phyloP scores from a whole-genome alignment of 2,113 vertebrate species.

The Seriola rivoliana region DNA sequence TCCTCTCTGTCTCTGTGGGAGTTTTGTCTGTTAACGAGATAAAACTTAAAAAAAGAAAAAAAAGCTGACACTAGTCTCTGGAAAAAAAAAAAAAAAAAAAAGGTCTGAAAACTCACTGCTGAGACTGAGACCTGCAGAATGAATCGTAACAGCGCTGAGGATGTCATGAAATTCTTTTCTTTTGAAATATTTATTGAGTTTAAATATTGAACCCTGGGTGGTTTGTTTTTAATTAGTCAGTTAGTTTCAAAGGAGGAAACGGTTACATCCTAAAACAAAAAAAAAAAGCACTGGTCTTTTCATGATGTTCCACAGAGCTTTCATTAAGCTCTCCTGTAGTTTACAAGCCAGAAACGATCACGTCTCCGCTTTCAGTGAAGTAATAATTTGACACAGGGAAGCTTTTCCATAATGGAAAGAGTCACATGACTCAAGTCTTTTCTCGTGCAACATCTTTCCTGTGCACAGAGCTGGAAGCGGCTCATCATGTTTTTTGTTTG shows the following conservation, averaged over 20 bases:
- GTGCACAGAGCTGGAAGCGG: too few species aligned
- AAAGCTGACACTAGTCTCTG: neutral
- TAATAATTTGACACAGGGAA: too few species aligned
- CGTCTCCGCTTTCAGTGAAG: too few species aligned
- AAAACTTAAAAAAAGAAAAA: neutral
- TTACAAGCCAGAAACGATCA: neutral
- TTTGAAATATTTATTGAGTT: neutral
- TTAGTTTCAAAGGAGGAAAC: neutral
- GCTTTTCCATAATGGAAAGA: too few species aligned
- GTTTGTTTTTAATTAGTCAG: constrained; percentile 20
- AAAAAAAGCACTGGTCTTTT: neutral
- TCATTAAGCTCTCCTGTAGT: neutral
- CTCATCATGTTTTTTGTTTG: too few species aligned
- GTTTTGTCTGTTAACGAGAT: neutral
- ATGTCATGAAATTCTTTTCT: neutral
- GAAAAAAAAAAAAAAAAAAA: neutral
- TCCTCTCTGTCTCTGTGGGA: neutral
- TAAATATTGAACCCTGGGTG: constrained; percentile 8
- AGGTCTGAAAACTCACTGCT: neutral
- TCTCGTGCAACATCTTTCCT: too few species aligned
- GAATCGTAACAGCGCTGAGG: neutral
- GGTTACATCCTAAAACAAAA: neutral
- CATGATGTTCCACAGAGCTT: neutral
- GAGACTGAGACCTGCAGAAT: neutral
- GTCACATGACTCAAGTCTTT: too few species aligned